Percentiles rank a stretch among this genome's conserved stretches.
Conservation (phyloP, 2,888 invertebrate genomes). For the Diplolepis rosae region DNA sequence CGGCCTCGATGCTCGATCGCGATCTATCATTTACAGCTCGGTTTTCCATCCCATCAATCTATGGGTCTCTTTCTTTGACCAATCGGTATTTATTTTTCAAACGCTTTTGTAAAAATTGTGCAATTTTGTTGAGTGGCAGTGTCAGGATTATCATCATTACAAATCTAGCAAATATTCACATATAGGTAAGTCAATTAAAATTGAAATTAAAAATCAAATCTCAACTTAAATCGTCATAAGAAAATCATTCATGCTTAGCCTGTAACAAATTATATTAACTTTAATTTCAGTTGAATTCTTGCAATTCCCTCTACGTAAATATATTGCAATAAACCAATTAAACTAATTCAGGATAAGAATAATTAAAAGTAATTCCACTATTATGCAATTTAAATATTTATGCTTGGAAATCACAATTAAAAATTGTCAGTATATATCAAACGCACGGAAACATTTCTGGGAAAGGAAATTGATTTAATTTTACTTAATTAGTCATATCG, state of each 20-base stretch:
- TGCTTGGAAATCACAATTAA: too few species aligned
- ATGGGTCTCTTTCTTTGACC: not conserved
- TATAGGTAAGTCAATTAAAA: conserved; percentile 24
- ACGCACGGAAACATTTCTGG: not conserved
- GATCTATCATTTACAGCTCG: not conserved
- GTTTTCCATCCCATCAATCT: not conserved
- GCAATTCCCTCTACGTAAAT: too few species aligned
- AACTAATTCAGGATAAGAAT: too few species aligned
- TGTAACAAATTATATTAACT: too few species aligned
- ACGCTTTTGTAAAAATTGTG: not conserved
- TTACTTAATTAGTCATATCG: conserved; percentile 1
- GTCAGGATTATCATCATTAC: conserved; percentile 14
- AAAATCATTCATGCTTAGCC: too few species aligned
- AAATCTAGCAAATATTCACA: not conserved
- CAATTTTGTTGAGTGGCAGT: conserved; percentile 22
- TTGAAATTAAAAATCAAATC: too few species aligned
- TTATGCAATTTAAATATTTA: too few species aligned
- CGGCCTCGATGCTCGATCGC: conserved; percentile 23
- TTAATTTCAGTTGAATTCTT: too few species aligned
- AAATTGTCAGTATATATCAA: too few species aligned
- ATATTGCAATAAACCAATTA: too few species aligned
- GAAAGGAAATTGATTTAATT: not conserved
- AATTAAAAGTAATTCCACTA: too few species aligned
- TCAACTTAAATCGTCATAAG: too few species aligned
- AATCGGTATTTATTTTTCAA: not conserved